Evolutionary conservation across 2,797 vertebrate genomes (phyloP), one percentile per base, ranked within the genome.

Genomic region (Rhinichthys osculus): DNA sequence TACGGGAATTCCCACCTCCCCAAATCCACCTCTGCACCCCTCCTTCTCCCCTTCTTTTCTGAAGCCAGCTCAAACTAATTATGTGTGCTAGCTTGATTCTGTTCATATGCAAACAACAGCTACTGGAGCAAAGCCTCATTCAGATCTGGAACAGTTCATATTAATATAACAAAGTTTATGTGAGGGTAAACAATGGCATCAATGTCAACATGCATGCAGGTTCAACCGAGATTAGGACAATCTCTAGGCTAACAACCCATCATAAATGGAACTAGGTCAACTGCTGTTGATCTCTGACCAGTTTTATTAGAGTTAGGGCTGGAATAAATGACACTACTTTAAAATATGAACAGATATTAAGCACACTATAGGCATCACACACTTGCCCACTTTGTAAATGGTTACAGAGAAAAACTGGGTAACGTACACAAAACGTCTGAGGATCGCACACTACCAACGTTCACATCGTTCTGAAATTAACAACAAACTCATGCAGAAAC

Each of bases 1-100:
- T 90, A 89, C 88, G 86, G 88, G 88, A 90, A 90, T 85, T 82
- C 82, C 87, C 81, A 84, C 82, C 87, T 67, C 72, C 87, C 78
- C 81, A 78, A 67, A 85, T 30, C 67, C 50, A 78, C 81, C 73
- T 77, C 71, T 33, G 27, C 64, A 81, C 81, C 80, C 79, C 77
- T 73, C 71, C 78, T 59, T 52, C 80, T 38, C 77, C 27, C 82
- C 67, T 33, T 73, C 85, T 87, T 80, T 73, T 74, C 57, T 76
- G 77, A 67, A 66, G 62, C 67, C 57, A 81, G 62, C 50, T 50
- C 27, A 81, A 27, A 81, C 54, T 52, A 72, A 78, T 71, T 64
- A 84, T 85, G 71, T 85, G 38, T 40, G 64, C n/a, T 38, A 64
- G 79, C 14, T 73, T 62, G 21, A 80, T 7, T 59, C 47, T 30